A percentile compares a stretch with the other conserved stretches of the same genome.
Conservation (phyloP, 2,888 invertebrate species). For the Acleris sparsana region DNA sequence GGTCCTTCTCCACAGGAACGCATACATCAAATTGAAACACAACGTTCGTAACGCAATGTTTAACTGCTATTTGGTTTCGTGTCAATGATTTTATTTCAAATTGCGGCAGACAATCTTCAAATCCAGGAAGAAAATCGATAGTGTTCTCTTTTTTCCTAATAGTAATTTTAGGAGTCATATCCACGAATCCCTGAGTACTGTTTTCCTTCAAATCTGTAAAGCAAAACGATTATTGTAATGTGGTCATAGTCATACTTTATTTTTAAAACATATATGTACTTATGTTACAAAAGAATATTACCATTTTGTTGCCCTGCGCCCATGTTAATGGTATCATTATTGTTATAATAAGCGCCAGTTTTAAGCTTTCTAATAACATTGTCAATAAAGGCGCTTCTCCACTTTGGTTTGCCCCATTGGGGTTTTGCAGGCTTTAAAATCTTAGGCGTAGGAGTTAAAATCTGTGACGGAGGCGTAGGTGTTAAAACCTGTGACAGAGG, state of each 20-base stretch:
- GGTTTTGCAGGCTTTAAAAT: constrained; percentile 2
- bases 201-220: constrained; percentile 47
- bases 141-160: constrained; percentile 39
- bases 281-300: neutral
- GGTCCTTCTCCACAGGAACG: constrained; percentile 45
- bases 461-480: too few relatives aligned
- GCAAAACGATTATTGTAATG: constrained; percentile 34
- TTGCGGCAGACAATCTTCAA: constrained; percentile 53
- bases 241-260: neutral
- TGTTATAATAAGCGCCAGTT: constrained; percentile 63
- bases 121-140: constrained; percentile 53
- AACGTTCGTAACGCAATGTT: constrained; percentile 64
- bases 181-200: constrained; percentile 24
- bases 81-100: constrained; percentile 59
- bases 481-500: too few relatives aligned
- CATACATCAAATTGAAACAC: constrained; percentile 67
- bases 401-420: constrained; percentile 62
- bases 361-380: constrained; percentile 68
- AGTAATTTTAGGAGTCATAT: constrained; percentile 39
- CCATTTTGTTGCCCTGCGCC: neutral
- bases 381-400: constrained; percentile 72
- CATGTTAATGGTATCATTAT: constrained; percentile 43
- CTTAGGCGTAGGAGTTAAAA: too few relatives aligned
- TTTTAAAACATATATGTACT: too few relatives aligned
- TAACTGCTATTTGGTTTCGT: constrained; percentile 61